Base-by-base conservation (phyloP, 2,888 invertebrate species). In the Clanis bilineata region DNA sequence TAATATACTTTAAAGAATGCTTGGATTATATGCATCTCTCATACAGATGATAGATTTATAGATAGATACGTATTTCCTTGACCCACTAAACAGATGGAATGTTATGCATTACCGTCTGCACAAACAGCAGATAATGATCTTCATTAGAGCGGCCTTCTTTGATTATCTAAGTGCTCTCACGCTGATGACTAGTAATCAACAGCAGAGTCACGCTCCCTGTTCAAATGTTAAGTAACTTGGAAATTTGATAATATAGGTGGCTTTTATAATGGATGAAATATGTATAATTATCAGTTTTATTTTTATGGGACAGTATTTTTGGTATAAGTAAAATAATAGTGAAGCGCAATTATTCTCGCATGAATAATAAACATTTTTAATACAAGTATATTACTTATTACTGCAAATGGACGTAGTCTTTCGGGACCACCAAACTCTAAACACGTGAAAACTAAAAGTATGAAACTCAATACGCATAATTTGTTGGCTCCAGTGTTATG, bases 91-190 rank as follows among this genome's bases (percentile, higher is more conserved):
- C 3, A 10, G 4, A 32, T 18, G 51, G 51, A 51, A 51, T 51
- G 18, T 51, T 51, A 69, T 72, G 75, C 78, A 79, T 82, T 79
- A 76, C 78, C 77, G 82, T 82, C 72, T 69, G 66, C 71, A 69
- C 73, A 78, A 77, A 80, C 79, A 79, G 78, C 79, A 70, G 74
- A 78, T 85, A 84, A 83, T 81, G 72, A 70, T 68, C 72, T 76
- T 82, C 79, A 82, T 83, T 83, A 79, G 51, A 51, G 32, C 51
- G 28, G 18, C 47, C 51, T 32, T 66, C 68, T 70, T 68, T 70
- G 71, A 71, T 73, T 69, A 67, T 65, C 66, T 59, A 9, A 62
- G 61, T 64, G 66, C 47, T 41, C 9, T 54, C 55, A 61, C 25
- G 10, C 45, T 56, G 56, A 71, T 65, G 65, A 68, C 69, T 63